Evolutionary conservation across 2,797 vertebrate species (phyloP).

Genomic region (Florisuga fusca): DNA sequence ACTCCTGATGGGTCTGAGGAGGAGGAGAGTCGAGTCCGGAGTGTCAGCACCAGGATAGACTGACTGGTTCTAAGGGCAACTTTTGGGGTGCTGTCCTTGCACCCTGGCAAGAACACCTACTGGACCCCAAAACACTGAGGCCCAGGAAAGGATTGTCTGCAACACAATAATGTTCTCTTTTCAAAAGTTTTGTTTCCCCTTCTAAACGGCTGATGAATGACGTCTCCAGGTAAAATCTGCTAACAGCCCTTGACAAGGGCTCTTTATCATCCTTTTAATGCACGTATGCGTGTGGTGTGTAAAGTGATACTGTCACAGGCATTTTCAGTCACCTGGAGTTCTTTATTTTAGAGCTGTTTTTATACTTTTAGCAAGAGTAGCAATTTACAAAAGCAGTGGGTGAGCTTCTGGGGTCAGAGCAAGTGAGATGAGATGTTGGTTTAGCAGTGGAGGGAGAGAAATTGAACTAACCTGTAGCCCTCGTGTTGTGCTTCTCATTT

Average conservation of each 20-base stretch:
- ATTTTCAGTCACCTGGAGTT: fast-evolving
- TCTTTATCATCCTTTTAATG: background rate
- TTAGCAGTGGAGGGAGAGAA: background rate
- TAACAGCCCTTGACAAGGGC: background rate
- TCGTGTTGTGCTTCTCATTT: background rate
- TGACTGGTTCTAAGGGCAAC: too few species aligned
- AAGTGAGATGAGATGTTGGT: background rate
- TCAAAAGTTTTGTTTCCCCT: background rate
- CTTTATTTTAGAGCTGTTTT: background rate
- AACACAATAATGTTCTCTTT: too few species aligned
- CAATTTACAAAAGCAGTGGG: background rate
- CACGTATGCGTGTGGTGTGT: background rate
- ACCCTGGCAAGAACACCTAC: too few species aligned
- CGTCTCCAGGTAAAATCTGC: background rate
- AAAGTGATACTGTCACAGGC: background rate
- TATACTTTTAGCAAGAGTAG: background rate
- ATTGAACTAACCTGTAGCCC: background rate
- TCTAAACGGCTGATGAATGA: background rate
- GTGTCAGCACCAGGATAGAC: too few species aligned
- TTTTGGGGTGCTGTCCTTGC: too few species aligned
- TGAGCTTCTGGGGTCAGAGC: background rate
- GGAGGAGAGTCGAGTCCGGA: too few species aligned
- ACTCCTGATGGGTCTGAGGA: too few species aligned
- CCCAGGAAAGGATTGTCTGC: too few species aligned
- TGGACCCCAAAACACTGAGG: too few species aligned